Evolutionary conservation across 1,140 invertebrate species (phyloP).

Genomic region (Eurytemora carolleeae): DNA sequence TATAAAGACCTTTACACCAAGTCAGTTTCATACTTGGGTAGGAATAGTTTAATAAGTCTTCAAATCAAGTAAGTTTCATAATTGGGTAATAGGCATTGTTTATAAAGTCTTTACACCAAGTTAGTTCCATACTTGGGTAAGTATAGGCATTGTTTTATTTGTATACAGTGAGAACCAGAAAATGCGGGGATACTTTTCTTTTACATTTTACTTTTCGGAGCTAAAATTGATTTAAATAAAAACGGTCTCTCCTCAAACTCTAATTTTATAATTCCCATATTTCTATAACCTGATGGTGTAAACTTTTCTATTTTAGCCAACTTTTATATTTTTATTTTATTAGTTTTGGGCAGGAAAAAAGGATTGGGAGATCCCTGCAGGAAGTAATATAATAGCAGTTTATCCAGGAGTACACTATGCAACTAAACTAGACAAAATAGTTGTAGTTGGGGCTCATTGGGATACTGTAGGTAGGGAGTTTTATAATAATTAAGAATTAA

Average conservation of each 20-base stretch:
- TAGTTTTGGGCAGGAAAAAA: neutral
- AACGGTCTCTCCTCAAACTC: too few species aligned
- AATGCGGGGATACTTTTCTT: too few species aligned
- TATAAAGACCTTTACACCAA: neutral
- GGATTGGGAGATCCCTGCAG: conserved; percentile 19
- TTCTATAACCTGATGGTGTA: neutral
- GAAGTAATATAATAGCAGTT: conserved; percentile 26
- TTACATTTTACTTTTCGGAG: neutral
- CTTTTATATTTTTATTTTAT: neutral
- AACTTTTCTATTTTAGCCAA: neutral
- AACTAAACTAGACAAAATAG: conserved; percentile 23
- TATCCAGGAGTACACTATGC: conserved; percentile 24
- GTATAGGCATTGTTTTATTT: too few species aligned
- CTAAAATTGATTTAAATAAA: neutral
- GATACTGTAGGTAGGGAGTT: conserved; percentile 22
- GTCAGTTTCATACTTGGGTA: neutral
- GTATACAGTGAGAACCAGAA: too few species aligned
- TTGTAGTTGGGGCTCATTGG: conserved; percentile 29
- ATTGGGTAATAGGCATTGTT: neutral
- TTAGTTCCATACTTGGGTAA: too few species aligned
- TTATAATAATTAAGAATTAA: too few species aligned
- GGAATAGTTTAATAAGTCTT: neutral
- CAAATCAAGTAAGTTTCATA: neutral
- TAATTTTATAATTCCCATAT: neutral
- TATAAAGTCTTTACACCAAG: neutral